phyloP scores from a whole-genome alignment of 1,140 invertebrate genomes.

The Amphibalanus amphitrite region DNA sequence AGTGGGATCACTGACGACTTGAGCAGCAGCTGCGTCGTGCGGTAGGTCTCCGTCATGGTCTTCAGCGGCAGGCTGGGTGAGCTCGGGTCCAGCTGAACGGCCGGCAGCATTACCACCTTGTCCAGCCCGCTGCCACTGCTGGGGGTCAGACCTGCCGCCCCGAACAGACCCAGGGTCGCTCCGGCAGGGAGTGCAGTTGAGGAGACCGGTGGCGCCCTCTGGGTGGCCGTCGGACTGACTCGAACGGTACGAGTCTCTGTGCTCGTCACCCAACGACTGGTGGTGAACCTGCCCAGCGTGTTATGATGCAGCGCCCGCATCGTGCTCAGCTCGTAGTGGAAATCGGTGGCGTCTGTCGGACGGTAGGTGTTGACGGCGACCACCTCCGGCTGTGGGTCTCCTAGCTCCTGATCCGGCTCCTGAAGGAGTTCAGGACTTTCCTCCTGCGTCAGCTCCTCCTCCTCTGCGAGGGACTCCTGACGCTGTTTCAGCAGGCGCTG shows the following conservation, averaged over 20 bases:
- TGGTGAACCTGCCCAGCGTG: conserved; percentile 69
- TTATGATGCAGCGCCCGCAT: conserved; percentile 75
- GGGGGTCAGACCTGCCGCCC: no score
- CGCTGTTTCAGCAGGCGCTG: no score
- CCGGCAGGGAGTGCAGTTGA: no score
- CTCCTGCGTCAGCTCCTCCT: no score
- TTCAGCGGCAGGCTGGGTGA: conserved; percentile 44
- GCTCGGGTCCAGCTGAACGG: conserved; percentile 55
- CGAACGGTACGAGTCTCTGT: conserved; percentile 24
- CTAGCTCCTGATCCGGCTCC: no score
- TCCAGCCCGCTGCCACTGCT: no score
- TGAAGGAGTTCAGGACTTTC: no score
- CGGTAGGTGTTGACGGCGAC: conserved; percentile 12
- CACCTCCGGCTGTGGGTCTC: no score
- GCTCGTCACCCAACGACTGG: conserved; percentile 61
- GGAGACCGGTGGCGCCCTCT: no score
- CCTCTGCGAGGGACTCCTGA: no score
- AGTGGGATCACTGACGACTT: conserved; percentile 74
- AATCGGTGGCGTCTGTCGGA: conserved; percentile 10
- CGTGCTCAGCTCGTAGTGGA: conserved; percentile 48
- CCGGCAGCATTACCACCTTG: conserved; percentile 36
- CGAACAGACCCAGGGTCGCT: no score
- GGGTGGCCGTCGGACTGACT: conserved; percentile 25
- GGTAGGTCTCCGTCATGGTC: conserved; percentile 76
- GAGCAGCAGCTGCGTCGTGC: conserved; percentile 64